These are phyloP conservation scores for Stichodactyla mertensii DNA, from an alignment of 64 coral and sea anemone species.

Conservation along the genomic window DNA sequence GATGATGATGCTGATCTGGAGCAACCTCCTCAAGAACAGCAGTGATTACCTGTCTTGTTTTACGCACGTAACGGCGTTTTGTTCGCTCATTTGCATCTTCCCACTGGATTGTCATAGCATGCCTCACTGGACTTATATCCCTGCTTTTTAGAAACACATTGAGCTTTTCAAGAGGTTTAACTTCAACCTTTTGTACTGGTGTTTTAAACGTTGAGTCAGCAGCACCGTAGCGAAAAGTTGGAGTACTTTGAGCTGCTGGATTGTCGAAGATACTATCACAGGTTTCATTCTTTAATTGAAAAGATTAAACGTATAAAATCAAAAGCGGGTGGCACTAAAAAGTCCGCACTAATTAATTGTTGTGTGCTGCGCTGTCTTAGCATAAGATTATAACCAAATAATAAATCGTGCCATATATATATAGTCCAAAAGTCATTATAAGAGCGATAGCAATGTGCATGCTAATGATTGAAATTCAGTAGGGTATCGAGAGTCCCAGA, in stretches of 20 bases:
- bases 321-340: too few species aligned
- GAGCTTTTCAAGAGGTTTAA: not conserved
- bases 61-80: slow-evolving; percentile 51
- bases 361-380: too few species aligned
- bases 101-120: not conserved
- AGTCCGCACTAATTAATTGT: too few species aligned
- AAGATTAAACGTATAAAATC: too few species aligned
- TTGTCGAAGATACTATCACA: too few species aligned
- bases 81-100: slow-evolving; percentile 40
- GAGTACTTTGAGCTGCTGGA: not conserved
- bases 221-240: not conserved
- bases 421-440: too few species aligned
- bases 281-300: too few species aligned
- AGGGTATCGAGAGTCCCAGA: too few species aligned
- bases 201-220: slow-evolving; percentile 2
- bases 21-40: slow-evolving; percentile 65
- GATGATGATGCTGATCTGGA: slow-evolving; percentile 29
- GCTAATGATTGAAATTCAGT: too few species aligned
- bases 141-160: not conserved
- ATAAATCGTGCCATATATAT: too few species aligned
- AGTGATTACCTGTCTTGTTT: slow-evolving; percentile 53
- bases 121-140: slow-evolving; percentile 8
- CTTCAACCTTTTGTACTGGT: not conserved
- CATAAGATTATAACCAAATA: too few species aligned
- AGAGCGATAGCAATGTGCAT: too few species aligned